A percentile compares a stretch with the other conserved stretches of the same genome.
Evolutionary conservation across 1,140 invertebrate species (phyloP).

Genomic region (Diprion similis): DNA sequence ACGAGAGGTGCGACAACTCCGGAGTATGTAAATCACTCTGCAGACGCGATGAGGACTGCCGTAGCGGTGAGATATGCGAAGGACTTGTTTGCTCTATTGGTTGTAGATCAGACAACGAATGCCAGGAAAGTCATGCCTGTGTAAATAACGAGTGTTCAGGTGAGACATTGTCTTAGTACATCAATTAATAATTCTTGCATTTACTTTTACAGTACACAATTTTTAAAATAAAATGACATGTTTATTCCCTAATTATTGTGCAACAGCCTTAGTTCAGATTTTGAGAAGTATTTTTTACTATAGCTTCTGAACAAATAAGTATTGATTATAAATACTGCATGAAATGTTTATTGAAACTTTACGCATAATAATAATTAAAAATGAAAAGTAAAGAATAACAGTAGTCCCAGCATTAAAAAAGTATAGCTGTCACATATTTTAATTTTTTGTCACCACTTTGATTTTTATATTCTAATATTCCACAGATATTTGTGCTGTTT

Average conservation of each 20-base stretch:
- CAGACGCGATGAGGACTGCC: conserved; percentile 79
- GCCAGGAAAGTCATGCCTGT: conserved; percentile 73
- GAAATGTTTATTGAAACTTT: too few relatives aligned
- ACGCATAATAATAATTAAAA: too few relatives aligned
- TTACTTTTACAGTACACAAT: neutral
- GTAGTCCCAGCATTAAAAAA: too few relatives aligned
- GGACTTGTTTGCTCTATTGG: conserved; percentile 78
- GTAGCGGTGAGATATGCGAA: conserved; percentile 84
- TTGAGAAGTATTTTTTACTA: neutral
- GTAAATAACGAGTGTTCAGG: conserved; percentile 76
- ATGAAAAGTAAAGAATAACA: too few relatives aligned
- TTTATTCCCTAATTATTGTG: conserved; percentile 5
- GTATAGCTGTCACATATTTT: too few relatives aligned
- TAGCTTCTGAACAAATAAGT: too few relatives aligned
- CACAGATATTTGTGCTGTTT: conserved; percentile 72
- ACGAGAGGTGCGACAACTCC: conserved; percentile 76
- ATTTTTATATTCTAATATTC: conserved; percentile 15
- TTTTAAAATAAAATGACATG: conserved; percentile 9
- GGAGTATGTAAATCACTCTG: conserved; percentile 74
- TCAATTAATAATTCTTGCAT: neutral
- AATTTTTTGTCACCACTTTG: neutral
- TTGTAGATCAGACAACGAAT: conserved; percentile 82
- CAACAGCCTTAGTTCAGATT: neutral
- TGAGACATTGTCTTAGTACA: conserved; percentile 30
- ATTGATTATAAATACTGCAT: too few relatives aligned